Evolutionary conservation across 1,140 invertebrate species (phyloP), one percentile per base, ranked within the genome.

Genomic region (Chironomus striatipennis): DNA sequence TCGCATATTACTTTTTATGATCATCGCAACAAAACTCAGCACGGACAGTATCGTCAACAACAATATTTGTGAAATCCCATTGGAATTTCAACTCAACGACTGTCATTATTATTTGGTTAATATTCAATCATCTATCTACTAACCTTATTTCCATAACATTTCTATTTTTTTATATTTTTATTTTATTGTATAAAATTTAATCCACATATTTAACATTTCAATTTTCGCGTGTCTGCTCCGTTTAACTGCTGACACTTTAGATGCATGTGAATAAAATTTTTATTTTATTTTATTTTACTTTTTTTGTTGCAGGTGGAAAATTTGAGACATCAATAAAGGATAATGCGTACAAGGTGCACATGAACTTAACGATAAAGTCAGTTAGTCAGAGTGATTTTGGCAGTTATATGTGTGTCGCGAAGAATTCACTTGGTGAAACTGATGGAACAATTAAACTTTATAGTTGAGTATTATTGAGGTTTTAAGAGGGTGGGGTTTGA

Each of bases 371-470:
- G 20, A 91, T 94, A 78, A 86, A 86, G 79, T 87, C 87, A 47
- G 86, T 94, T 18, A 85, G 84, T 0, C 79, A 81, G 74, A 80
- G 85, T 3, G 92, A 94, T 81, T 94, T 90, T 79, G 91, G 91
- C 42, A 87, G 88, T 7, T 94, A 93, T 79, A 90, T 91, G 79
- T 97, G 95, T 82, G 90, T 95, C 74, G 93, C 94, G 6, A 94
- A 93, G 80, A 97, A 97, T 82, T 90, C 91, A 4, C 84, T 97
- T 8, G 95, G 95, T 9, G 91, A 90, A 78, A 95, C 93, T 9
- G 92, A 94, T 82, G 93, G 93, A 76, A 91, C 88, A 47, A 95
- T 97, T 77, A 90, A 92, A 83, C 83, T 97, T 67, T 94, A 95
- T 81, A 88, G 95, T 96, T 57, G 47, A 57, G 47, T 78, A 34